Evolutionary conservation across 2,797 vertebrate species (phyloP), one percentile per base, ranked within the genome.

Genomic region (Coracias cyanogaster): DNA sequence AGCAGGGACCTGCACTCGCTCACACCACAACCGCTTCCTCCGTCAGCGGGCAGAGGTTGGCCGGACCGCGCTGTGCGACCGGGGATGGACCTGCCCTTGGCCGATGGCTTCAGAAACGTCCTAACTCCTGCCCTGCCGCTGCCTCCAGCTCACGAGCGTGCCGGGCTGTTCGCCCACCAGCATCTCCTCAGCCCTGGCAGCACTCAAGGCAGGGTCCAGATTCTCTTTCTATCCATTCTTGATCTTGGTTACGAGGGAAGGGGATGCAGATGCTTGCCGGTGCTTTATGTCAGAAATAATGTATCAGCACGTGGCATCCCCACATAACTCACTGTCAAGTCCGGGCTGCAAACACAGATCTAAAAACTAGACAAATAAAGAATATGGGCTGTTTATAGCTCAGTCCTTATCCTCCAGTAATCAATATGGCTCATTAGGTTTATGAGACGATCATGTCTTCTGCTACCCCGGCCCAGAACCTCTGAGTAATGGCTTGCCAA

Each of bases 401-500:
- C 15, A 2, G 83, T 67, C 87, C 92, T 93, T 54, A 66, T 81
- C 73, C 82, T 52, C 55, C 37, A 22, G 85, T 96, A 79, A 97
- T 96, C 97, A 94, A 79, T 95, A 83, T 31, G 84, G 97, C 97
- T 95, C 94, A 98, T 96, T 98, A 95, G 96, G 93, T 95, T 94
- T 71, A 97, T 97, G 96, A 97, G 96, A 94, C 97, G 95, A 94
- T 96, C 96, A 69, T 92, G 97, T 97, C 96, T 95, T 86, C 96
- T 86, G 69, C 92, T 87, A 85, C 89, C 96, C 94, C 45, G 22
- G 93, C 94, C 96, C 96, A 90, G 89, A 97, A 94, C 82, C 87
- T 51, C 82, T 96, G 96, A 98, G 94, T 82, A 97, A 97, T 95
- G 93, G 82, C 86, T 93, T 92, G 94, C 94, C 77, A 39, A 89